Evolutionary conservation across 35 echinoderm and acorn worm species (phyloP).

Genomic region (Patiria miniata): DNA sequence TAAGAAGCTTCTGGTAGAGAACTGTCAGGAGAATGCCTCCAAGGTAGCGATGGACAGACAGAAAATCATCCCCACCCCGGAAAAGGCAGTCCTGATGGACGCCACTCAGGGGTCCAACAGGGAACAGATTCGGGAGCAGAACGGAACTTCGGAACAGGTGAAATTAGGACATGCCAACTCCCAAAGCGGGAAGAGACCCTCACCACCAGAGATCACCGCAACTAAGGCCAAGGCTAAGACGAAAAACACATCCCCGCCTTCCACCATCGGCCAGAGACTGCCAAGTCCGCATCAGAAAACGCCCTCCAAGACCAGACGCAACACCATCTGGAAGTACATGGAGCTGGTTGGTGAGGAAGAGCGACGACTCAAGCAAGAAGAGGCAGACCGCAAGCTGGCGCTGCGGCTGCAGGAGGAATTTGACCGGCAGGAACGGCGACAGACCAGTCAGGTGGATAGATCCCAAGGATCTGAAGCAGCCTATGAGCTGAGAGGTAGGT

Average conservation of each 20-base stretch:
- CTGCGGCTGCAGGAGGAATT: slow-evolving; percentile 57
- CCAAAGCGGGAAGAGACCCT: neutral
- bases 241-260: neutral
- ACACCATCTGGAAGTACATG: slow-evolving; percentile 65
- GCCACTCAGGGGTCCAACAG: neutral
- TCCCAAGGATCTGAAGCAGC: slow-evolving; percentile 56
- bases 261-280: neutral
- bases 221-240: neutral
- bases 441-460: slow-evolving; percentile 17
- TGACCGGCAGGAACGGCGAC: slow-evolving; percentile 31
- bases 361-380: slow-evolving; percentile 47
- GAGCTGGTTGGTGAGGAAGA: slow-evolving; percentile 55
- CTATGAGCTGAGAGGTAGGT: slow-evolving; percentile 33
- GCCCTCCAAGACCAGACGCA: neutral
- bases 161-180: neutral
- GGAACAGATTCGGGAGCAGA: slow-evolving; percentile 6
- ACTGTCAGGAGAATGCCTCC: slow-evolving; percentile 1
- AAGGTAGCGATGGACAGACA: neutral
- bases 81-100: neutral
- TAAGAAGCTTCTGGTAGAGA: neutral
- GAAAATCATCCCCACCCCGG: neutral
- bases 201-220: neutral
- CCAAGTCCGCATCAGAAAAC: slow-evolving; percentile 14
- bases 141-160: neutral
- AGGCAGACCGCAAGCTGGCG: slow-evolving; percentile 45